Evolutionary conservation across 2,888 invertebrate genomes (phyloP).

Genomic region (Drosophila paranaensis): DNA sequence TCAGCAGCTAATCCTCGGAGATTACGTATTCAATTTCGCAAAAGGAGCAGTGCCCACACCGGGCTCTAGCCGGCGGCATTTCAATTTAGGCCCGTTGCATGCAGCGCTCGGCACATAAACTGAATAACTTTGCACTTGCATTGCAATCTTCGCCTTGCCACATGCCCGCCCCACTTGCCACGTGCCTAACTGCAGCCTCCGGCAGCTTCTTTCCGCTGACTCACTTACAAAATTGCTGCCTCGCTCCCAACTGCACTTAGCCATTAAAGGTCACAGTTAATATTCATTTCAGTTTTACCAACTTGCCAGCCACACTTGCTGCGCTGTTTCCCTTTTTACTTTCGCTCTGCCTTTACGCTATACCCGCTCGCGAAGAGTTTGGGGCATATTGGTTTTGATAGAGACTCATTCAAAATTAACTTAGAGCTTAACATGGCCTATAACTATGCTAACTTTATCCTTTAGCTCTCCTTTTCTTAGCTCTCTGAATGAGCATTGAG

Average conservation of each 20-base stretch:
- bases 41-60: conserved; percentile 4
- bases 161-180: conserved; percentile 3
- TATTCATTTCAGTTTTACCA: conserved; percentile 72
- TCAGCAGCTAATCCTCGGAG: conserved; percentile 67
- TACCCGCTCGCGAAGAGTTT: not conserved
- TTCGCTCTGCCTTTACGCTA: not conserved
- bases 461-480: too few species aligned
- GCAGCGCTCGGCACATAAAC: conserved; percentile 39
- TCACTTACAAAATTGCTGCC: conserved; percentile 56
- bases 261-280: conserved; percentile 79
- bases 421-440: too few species aligned
- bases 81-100: conserved; percentile 59
- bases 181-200: conserved; percentile 35
- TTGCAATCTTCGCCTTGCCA: conserved; percentile 30
- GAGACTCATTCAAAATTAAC: too few species aligned
- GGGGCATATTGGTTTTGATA: not conserved
- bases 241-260: conserved; percentile 48
- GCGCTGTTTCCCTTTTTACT: conserved; percentile 1
- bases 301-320: conserved; percentile 54
- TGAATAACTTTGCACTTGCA: conserved; percentile 59
- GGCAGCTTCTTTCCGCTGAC: conserved; percentile 46
- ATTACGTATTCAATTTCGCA: conserved; percentile 73
- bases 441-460: too few species aligned
- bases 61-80: conserved; percentile 24
- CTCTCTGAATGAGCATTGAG: not conserved